Conservation (phyloP, 2,797 vertebrate species). For the Ateles fusciceps region DNA sequence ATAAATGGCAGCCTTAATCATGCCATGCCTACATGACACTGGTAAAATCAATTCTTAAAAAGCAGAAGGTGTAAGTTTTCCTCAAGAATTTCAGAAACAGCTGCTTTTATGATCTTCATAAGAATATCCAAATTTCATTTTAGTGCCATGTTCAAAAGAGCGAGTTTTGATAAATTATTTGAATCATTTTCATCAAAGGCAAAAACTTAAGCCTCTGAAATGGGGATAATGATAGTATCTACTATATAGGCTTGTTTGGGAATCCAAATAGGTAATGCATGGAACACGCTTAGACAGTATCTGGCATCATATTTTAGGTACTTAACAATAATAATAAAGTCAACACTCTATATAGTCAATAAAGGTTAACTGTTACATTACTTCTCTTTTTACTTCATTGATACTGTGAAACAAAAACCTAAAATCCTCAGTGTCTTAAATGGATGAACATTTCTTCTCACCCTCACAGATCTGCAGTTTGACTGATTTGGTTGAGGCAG, state of each 20-base stretch:
- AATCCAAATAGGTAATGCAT: neutral
- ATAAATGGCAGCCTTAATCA: neutral
- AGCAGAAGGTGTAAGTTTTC: neutral
- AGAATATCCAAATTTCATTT: conserved; percentile 22
- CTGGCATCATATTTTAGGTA: neutral
- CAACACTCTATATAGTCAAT: neutral
- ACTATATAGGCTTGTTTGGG: neutral
- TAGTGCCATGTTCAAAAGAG: conserved; percentile 4
- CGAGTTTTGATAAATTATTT: conserved; percentile 14
- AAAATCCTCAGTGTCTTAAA: neutral
- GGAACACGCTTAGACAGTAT: neutral
- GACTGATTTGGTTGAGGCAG: neutral
- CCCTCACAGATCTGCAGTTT: neutral
- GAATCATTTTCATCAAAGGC: conserved; percentile 32
- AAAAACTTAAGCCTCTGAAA: neutral
- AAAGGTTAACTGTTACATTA: neutral
- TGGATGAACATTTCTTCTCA: neutral
- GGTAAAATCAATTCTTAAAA: neutral
- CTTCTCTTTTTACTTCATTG: neutral
- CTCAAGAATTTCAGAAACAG: conserved; percentile 20
- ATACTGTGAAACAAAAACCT: neutral
- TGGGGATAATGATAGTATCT: neutral
- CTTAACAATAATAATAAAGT: neutral
- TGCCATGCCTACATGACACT: neutral
- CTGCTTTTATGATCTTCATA: neutral